Conservation (phyloP, 1,140 invertebrate genomes). For the Parapsyche elsis region DNA sequence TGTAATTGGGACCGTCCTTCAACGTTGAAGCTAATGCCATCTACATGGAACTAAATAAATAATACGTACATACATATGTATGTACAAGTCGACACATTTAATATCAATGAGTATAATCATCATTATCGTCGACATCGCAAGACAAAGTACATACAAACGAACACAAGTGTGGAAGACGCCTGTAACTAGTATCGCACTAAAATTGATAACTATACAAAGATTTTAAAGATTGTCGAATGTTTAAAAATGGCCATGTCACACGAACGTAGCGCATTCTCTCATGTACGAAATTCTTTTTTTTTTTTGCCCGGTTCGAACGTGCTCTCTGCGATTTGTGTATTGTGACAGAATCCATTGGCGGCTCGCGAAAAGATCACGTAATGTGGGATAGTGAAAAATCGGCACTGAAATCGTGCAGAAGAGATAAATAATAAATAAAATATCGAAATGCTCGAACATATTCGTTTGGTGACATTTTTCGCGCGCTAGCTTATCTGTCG, state of each 20-base stretch:
- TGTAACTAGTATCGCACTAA: too few relatives aligned
- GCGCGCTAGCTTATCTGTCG: neutral
- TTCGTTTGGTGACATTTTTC: neutral
- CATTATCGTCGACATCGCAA: too few relatives aligned
- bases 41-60: too few relatives aligned
- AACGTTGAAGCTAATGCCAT: too few relatives aligned
- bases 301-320: neutral
- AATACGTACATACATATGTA: too few relatives aligned
- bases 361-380: conserved; percentile 14
- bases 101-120: too few relatives aligned
- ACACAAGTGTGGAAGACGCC: too few relatives aligned
- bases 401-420: neutral
- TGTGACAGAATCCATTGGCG: neutral
- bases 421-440: neutral
- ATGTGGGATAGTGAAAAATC: conserved; percentile 12
- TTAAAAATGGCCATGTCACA: neutral
- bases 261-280: neutral
- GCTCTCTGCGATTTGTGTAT: neutral
- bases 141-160: neutral
- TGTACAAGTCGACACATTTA: too few relatives aligned
- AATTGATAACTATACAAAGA: neutral
- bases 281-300: neutral
- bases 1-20: too few relatives aligned
- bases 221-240: neutral
- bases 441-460: neutral